phyloP scores from a whole-genome alignment of 2,113 vertebrate genomes.

The Psephotus haematonotus region DNA sequence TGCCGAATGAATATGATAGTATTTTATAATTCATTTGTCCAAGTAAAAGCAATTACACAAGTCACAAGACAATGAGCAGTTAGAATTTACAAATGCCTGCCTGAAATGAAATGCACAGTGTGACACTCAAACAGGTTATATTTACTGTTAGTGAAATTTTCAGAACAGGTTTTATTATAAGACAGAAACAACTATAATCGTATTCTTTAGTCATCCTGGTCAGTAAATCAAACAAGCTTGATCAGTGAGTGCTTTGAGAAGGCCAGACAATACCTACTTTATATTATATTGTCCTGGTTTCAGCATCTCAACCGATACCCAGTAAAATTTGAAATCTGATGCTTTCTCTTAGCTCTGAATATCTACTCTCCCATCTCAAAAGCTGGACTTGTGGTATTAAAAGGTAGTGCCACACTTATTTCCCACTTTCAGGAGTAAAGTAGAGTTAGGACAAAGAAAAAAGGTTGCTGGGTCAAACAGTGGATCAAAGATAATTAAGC shows the following conservation, averaged over 20 bases:
- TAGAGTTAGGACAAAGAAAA: background rate
- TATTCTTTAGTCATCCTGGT: background rate
- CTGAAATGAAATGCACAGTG: background rate
- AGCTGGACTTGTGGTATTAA: background rate
- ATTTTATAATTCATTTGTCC: conserved; percentile 28
- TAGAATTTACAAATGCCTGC: background rate
- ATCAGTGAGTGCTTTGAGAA: background rate
- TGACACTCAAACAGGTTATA: background rate
- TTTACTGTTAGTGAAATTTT: background rate
- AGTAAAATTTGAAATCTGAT: background rate
- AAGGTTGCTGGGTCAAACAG: background rate
- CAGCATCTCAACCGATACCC: background rate
- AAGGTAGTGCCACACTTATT: background rate
- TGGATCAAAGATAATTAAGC: background rate
- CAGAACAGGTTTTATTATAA: background rate
- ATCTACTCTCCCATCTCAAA: background rate
- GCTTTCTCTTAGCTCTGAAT: background rate
- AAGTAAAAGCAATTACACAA: background rate
- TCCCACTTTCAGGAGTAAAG: background rate
- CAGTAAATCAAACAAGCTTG: background rate
- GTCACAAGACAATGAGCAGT: background rate
- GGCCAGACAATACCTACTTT: background rate
- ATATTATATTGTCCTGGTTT: background rate
- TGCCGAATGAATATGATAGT: background rate
- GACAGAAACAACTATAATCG: background rate